Base-by-base conservation (phyloP, 2,797 vertebrate genomes). In the Hippoglossus hippoglossus region DNA sequence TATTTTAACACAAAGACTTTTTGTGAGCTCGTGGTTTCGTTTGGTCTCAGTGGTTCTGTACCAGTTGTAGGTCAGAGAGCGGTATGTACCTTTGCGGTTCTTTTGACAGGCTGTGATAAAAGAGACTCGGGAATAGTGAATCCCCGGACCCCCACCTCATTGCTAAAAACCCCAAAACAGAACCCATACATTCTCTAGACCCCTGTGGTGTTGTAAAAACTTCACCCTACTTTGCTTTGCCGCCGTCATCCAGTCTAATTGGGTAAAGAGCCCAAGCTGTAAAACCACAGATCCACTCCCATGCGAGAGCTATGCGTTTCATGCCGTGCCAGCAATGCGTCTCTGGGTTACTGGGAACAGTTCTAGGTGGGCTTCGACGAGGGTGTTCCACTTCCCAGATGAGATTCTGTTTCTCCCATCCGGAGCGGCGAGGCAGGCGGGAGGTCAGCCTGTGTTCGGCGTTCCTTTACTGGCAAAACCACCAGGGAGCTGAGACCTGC, bases 321-420 rank as follows among this genome's bases (percentile, higher is more conserved):
- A 94, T 92, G 87, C 72, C 73, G 78, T 94, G 94, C 94, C 93
- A 94, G 89, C 88, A 82, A 46, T 83, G 80, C 79, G 46, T 89
- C 84, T 88, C 83, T 87, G 87, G 88, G 90, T 90, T 91, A 89
- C 85, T 69, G 46, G 89, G 83, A 90, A 87, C 81, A 86, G 76
- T 77, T 85, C 89, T 92, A 88, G 89, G 92, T 92, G 92, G 91
- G 91, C 88, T 90, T 89, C 90, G n/a, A 89, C 90, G 63, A 91
- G 91, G 93, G 92, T 91, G 92, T 93, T 94, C 91, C 51, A 67
- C 89, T 80, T 86, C 89, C 84, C 85, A 87, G 83, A 85, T 84
- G 87, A 90, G 79, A 77, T 86, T 94, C 93, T 95, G 94, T 90
- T 94, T 92, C 91, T 93, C 87, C 91, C 89, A 94, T 94, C 89